Base-by-base conservation (phyloP, 2,888 invertebrate genomes). In the Nemotelus nigrinus region DNA sequence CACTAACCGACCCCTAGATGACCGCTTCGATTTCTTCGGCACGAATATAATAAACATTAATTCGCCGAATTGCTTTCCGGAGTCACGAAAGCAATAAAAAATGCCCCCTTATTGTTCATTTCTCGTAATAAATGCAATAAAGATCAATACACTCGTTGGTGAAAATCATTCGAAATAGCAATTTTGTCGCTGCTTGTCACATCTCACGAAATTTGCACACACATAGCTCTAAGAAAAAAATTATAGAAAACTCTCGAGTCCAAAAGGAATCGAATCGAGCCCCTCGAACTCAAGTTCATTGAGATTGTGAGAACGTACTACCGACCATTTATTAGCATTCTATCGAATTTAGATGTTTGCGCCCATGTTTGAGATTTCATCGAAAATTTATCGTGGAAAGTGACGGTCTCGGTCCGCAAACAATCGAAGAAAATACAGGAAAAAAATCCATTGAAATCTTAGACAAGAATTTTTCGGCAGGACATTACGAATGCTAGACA, bases 261-360 rank as follows among this genome's bases (percentile, higher is more conserved):
- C 25, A 25, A 25, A 25, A 25, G 25, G 25, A 25, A 25, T 25
- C 25, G 25, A 25, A 25, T 25, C 25, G 25, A 25, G 25, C 25
- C 25, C 25, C 25, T 25, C 25, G 25, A 25, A 25, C 25, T 25
- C 25, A 25, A 25, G 25, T 25, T 25, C 25, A 25, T 55, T 70
- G 70, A 70, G 47, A 55, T 70, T 53, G 44, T 70, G 70, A 55
- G 55, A 70, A 70, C 70, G 55, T 70, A 39, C 55, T 70, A 70
- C 55, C 70, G 70, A 55, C 70, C 50, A 72, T 72, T 72, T 58
- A 60, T 72, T 72, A 72, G 72, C 72, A 72, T 72, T 60, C 72
- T 25, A 72, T 72, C 58, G 72, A 72, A 60, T 72, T 72, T 60
- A 72, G 72, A 72, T 72, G 58, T 58, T 58, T 58, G 60, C 53